Evolutionary conservation across 2,888 invertebrate species (phyloP), one percentile per base, ranked within the genome.

Genomic region (Onchidella celtica): DNA sequence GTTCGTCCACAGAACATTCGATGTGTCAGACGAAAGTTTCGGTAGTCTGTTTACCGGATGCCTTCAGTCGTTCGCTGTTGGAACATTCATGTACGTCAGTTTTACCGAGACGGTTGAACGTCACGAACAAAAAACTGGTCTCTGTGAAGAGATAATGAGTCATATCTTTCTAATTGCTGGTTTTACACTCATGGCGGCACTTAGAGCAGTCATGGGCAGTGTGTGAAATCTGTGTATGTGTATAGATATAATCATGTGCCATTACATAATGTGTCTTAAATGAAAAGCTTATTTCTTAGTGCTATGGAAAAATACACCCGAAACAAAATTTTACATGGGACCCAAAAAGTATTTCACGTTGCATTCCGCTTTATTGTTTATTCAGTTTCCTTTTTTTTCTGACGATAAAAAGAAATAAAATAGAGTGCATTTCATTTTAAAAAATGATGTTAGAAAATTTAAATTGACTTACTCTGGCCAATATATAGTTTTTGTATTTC

Each of bases 21-120:
- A 81, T n/a, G 78, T 76, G 0, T 81, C 81, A 29, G 74, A 34
- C 2, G 32, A 21, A 27, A 63, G 24, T 0, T 21, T 1, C 6
- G 3, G 4, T 17, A 57, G 34, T 36, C 3, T 74, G 24, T 69
- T 65, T 14, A 88, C 87, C 76, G 94, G 94, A 0, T 86, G 94
- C 65, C 90, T 88, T 29, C 96, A 98, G 94, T 97, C 97, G 6
- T 93, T 98, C 79, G 98, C 98, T 0, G 96, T 97, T 24, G 98
- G 98, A 14, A 98, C 98, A 0, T 95, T 98, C 65, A 94, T 98
- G 17, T 98, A 98, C 94, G 97, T 98, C 34, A 97, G 98, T 9
- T 98, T 98, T 94, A 98, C 98, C 93, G 98, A 98, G 94, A 97
- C 68, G 11, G 61, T 40, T 9, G 74, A 75, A 40, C 57, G 65